These are phyloP conservation scores for Cyphomyrus plagiostoma DNA, from an alignment of 2,113 vertebrate species.

Conservation along the genomic window DNA sequence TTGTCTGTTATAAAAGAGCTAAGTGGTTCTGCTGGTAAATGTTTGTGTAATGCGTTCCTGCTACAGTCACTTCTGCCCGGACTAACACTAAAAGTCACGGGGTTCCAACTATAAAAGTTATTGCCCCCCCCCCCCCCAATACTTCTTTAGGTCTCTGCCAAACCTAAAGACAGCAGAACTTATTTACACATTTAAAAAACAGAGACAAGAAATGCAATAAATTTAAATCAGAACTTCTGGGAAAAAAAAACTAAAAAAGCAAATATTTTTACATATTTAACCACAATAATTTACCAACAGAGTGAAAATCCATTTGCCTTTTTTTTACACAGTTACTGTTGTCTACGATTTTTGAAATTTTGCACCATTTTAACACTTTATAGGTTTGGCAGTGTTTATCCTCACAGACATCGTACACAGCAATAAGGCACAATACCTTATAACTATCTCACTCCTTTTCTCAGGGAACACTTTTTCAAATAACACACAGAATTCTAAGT, in stretches of 20 bases:
- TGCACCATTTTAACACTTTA: conserved; percentile 55
- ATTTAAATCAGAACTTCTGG: conserved; percentile 50
- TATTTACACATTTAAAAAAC: conserved; percentile 76
- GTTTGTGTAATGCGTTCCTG: conserved; percentile 60
- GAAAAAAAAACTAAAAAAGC: conserved; percentile 58
- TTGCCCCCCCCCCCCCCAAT: conserved; percentile 45
- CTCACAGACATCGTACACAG: conserved; percentile 58
- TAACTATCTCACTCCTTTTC: conserved; percentile 42
- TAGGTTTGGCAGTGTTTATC: conserved; percentile 70
- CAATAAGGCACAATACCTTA: conserved; percentile 93
- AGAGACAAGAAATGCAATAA: conserved; percentile 67
- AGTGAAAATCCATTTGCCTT: conserved; percentile 29
- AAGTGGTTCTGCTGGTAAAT: conserved; percentile 79
- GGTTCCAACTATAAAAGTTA: conserved; percentile 63
- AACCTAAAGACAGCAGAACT: conserved; percentile 76
- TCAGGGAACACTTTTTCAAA: conserved; percentile 31
- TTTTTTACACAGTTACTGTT: conserved; percentile 13
- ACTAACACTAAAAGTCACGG: conserved; percentile 56
- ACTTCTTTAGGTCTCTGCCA: conserved; percentile 63
- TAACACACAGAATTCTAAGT: conserved; percentile 39
- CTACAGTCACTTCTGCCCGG: conserved; percentile 58
- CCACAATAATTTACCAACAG: conserved; percentile 50
- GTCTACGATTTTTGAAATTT: conserved; percentile 31
- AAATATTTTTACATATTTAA: conserved; percentile 62
- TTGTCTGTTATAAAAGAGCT: conserved; percentile 89